Base-by-base conservation (phyloP, 1,140 invertebrate genomes). In the Aphelinus atriplicis region DNA sequence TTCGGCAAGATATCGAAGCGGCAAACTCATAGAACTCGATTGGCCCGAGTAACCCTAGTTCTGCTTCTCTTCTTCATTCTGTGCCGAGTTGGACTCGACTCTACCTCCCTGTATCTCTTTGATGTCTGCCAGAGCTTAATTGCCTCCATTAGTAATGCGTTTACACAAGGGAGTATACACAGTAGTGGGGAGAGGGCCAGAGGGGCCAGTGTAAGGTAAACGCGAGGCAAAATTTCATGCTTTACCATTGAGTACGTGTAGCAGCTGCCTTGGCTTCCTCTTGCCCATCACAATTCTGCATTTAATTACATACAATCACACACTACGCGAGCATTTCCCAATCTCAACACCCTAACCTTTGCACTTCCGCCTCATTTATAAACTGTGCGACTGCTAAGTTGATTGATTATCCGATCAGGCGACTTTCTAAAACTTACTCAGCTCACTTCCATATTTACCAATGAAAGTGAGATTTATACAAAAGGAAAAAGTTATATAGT, bases 71-170 rank as follows among this genome's bases (percentile, higher is more conserved):
- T 26, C 26, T 26, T 26, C 26, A 26, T 26, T 26, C 26, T 26
- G 26, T 26, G 26, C 26, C 26, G 9, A 50, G 50, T 50, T 64
- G 2, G 48, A 4, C 46, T 50, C 62, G 62, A 55, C 55, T 48
- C 7, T 62, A 42, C 45, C 3, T 42, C 26, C 42, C 51, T 7
- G 51, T 55, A 55, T 26, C 67, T 65, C 75, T 76, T 76, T 76
- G 75, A 76, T 76, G 75, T 76, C 75, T 70, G 62, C 62, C 61
- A 62, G 62, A 60, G 43, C 58, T 72, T 76, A 76, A 76, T 76
- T 76, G 75, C 75, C 69, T 76, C 68, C 61, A 76, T 76, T 76
- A 65, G 75, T 63, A 65, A 71, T 69, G 75, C 68, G 75, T 76
- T 76, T 66, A 63, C 67, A 62, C 57, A 68, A 43, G 66, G 66